Evolutionary conservation across 2,113 vertebrate species (phyloP).

Genomic region (Prochilodus magdalenae): DNA sequence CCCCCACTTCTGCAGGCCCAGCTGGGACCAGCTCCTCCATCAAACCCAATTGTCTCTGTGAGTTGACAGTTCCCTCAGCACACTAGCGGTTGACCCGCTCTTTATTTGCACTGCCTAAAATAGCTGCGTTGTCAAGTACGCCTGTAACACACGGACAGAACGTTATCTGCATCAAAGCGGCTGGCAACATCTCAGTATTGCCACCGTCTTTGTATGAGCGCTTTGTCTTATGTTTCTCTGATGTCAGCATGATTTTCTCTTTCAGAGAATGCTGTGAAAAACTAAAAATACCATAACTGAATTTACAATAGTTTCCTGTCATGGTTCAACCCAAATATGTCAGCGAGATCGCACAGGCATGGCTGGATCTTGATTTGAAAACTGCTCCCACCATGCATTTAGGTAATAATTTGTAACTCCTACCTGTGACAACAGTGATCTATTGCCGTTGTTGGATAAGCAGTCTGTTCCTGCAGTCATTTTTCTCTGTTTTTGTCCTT

Average conservation of each 20-base stretch:
- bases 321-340: background rate
- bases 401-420: background rate
- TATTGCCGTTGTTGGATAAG: slow-evolving; percentile 5
- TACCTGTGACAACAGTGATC: background rate
- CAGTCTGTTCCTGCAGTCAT: background rate
- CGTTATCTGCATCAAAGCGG: slow-evolving; percentile 19
- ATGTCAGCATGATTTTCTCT: background rate
- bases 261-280: background rate
- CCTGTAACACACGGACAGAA: background rate
- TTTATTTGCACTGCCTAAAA: slow-evolving; percentile 45
- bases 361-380: background rate
- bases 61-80: slow-evolving; percentile 46
- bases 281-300: slow-evolving; percentile 13
- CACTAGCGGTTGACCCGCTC: slow-evolving; percentile 48
- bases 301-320: background rate
- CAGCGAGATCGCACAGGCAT: background rate
- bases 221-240: slow-evolving; percentile 12
- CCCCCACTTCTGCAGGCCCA: slow-evolving; percentile 35
- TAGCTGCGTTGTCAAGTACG: slow-evolving; percentile 27
- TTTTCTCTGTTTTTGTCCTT: background rate
- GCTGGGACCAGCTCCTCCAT: slow-evolving; percentile 54
- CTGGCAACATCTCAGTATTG: background rate
- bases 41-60: slow-evolving; percentile 49
- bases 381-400: background rate
- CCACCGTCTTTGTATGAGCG: too few relatives aligned